Evolutionary conservation across 2,888 invertebrate species (phyloP), one percentile per base, ranked within the genome.

Genomic region (Rotaria socialis): DNA sequence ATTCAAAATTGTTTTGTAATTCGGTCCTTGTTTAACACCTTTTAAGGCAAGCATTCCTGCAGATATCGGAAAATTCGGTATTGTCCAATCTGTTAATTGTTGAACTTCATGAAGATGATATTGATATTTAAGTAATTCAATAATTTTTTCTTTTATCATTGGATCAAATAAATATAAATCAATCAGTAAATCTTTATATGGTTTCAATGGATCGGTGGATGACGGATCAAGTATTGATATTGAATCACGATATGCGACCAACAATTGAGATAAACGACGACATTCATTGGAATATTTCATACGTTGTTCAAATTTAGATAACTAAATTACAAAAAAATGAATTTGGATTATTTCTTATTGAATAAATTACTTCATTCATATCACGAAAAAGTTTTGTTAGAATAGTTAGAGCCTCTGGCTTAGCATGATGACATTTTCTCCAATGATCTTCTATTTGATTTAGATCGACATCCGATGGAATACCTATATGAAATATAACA

Each of bases 91-190:
- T 8, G 3, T 27, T n/a, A 86, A 75, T 35, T 86, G 85, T 56
- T 86, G 41, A 8, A 75, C 8, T 74, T 56, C 85, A 43, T 85
- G 55, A n/a, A 85, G 11, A 74, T 80, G 22, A 27, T 67, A 19
- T n/a, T 75, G 52, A 84, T 87, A 85, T 55, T 87, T 87, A 11
- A 87, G 19, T 47, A 87, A 67, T 84, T 85, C 85, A n/a, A 80
- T 43, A 19, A 75, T 41, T 85, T 87, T 87, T 67, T 87, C 87
- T 80, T 80, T 27, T 10, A 27, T 41, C 27, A 74, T 85, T 85
- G 55, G 27, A 58, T 86, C 86, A 41, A 55, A 74, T 41, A 75
- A 11, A 56, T 41, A 47, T 19, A 67, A 67, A 24, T 86, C 86
- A 35, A 85, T 85, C 19, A 86, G 43, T 43, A 86, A 52, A 55